These are phyloP conservation scores for Pseudomyrmex flavicornis DNA, from an alignment of 1,140 invertebrate genomes.

Conservation along the genomic window DNA sequence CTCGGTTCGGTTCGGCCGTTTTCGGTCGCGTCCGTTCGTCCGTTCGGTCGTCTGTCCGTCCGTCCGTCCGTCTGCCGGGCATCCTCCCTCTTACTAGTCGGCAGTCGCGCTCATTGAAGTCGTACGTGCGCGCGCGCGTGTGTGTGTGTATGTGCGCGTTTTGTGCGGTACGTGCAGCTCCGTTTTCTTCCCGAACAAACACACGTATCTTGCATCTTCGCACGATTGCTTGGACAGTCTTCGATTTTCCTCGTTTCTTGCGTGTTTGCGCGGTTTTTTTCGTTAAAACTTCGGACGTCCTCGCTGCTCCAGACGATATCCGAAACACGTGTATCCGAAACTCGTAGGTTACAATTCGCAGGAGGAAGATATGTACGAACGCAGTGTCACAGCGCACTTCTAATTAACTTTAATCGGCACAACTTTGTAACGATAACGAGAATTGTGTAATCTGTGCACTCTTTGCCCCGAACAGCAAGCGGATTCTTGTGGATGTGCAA, in stretches of 20 bases:
- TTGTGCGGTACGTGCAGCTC: slow-evolving; percentile 43
- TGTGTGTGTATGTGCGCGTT: too few species aligned
- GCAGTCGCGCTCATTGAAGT: slow-evolving; percentile 74
- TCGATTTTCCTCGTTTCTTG: neutral
- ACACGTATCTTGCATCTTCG: neutral
- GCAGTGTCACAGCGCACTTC: slow-evolving; percentile 46
- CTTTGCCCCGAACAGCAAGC: neutral
- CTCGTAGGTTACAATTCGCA: neutral
- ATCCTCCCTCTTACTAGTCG: slow-evolving; percentile 73
- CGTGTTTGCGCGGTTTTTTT: too few species aligned
- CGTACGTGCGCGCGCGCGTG: slow-evolving; percentile 33
- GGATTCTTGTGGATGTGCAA: slow-evolving; percentile 26
- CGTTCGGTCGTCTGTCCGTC: slow-evolving; percentile 66
- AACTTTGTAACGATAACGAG: slow-evolving; percentile 61
- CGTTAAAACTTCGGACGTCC: neutral
- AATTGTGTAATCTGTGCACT: slow-evolving; percentile 67
- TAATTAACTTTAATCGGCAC: slow-evolving; percentile 48
- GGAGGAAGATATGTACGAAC: neutral
- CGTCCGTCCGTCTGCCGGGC: slow-evolving; percentile 71
- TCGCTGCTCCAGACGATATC: slow-evolving; percentile 7
- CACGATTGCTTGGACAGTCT: neutral
- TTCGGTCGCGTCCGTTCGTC: slow-evolving; percentile 50
- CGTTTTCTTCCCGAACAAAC: neutral
- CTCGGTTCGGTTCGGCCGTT: slow-evolving; percentile 45
- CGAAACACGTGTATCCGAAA: slow-evolving; percentile 64